phyloP scores from a whole-genome alignment of 2,888 invertebrate species.

The Drosophila phalerata region DNA sequence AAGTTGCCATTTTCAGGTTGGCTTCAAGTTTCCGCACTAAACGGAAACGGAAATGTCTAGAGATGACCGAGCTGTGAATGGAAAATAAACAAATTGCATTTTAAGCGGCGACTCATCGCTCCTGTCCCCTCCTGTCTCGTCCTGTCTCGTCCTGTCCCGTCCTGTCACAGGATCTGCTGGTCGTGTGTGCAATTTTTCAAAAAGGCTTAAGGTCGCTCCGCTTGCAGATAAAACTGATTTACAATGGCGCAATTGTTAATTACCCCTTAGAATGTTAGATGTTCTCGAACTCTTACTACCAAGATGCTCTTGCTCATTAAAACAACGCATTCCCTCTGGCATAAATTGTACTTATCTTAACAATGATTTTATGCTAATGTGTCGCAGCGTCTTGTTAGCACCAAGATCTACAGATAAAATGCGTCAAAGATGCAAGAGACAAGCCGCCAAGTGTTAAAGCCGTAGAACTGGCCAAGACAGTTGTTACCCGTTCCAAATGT shows the following conservation, averaged over 20 bases:
- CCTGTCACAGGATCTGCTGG: slow-evolving; percentile 38
- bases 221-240: slow-evolving; percentile 71
- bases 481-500: slow-evolving; percentile 2
- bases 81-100: slow-evolving; percentile 75
- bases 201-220: slow-evolving; percentile 48
- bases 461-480: slow-evolving; percentile 40
- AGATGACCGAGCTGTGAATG: slow-evolving; percentile 31
- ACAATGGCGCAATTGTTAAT: slow-evolving; percentile 69
- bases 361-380: slow-evolving; percentile 82
- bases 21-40: slow-evolving; percentile 25
- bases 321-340: slow-evolving; percentile 41
- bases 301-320: slow-evolving; percentile 54
- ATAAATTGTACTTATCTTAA: slow-evolving; percentile 73
- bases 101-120: slow-evolving; percentile 61
- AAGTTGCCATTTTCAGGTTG: slow-evolving; percentile 63
- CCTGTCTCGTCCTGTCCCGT: not conserved
- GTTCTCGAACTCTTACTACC: slow-evolving; percentile 17
- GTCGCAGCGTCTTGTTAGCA: slow-evolving; percentile 73
- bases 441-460: slow-evolving; percentile 32
- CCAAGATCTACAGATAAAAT: slow-evolving; percentile 66
- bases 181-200: slow-evolving; percentile 68
- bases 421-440: slow-evolving; percentile 50
- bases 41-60: slow-evolving; percentile 38
- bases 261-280: slow-evolving; percentile 47
- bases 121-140: slow-evolving; percentile 2